Evolutionary conservation across 2,888 invertebrate species (phyloP), one percentile per base, ranked within the genome.

Genomic region (Euzophera pinguis): DNA sequence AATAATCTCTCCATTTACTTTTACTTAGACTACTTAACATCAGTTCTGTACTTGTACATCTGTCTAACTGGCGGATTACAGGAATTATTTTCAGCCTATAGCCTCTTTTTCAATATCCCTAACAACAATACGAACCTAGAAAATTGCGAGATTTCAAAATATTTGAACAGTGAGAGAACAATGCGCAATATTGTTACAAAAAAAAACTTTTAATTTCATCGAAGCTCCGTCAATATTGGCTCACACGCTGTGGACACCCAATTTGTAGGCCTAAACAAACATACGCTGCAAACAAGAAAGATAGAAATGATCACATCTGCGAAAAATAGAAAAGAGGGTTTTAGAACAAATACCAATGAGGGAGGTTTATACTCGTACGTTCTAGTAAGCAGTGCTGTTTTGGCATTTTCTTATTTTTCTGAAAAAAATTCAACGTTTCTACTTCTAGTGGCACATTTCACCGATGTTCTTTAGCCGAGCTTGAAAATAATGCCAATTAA

Each of bases 151-250:
- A 8, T 5, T 43, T 13, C 27, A 5, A 9, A 43, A 43, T 43
- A 43, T 43, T 43, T 43, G 43, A 6, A 29, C 43, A 29, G 13
- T 39, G 1, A 16, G 16, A 39, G 8, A 10, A 43, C 27, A 29
- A 13, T 32, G 7, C 14, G 43, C 8, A 27, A 27, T 29, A 43
- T 29, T 43, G 29, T 43, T 22, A 22, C 13, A 43, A 43, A 27
- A 41, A 41, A 42, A 43, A 43, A 43, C 43, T 43, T 43, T 43
- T 43, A 43, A 43, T 43, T 43, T 43, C 43, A 43, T 43, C 43
- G 39, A 29, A 22, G n/a, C 43, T 13, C 27, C 43, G 43, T 43
- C 43, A 43, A 43, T 43, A 43, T 43, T 43, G 47, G 47, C 34
- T 3, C 32, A 3, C 29, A 13, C 32, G 32, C 16, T 8, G 47